Conservation (phyloP, 2,113 vertebrate species). For the Catharus minimus region DNA sequence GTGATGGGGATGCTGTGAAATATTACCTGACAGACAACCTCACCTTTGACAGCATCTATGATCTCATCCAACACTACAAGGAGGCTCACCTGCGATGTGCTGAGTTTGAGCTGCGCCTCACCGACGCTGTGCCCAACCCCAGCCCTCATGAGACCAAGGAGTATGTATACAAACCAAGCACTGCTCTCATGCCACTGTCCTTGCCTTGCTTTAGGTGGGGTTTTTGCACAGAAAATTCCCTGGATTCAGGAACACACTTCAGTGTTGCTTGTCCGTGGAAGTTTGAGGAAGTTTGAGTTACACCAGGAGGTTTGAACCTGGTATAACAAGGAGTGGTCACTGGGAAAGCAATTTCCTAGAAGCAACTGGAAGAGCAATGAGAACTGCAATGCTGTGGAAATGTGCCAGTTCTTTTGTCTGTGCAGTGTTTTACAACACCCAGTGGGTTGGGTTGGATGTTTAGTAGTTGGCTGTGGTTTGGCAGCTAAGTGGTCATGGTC, state of each 20-base stretch:
- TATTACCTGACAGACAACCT: constrained; percentile 92
- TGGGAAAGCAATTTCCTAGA: neutral
- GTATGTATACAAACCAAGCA: constrained; percentile 72
- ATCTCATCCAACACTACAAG: constrained; percentile 91
- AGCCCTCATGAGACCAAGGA: constrained; percentile 84
- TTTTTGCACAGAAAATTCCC: neutral
- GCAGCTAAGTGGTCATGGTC: neutral
- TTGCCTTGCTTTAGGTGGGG: neutral
- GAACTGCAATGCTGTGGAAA: neutral
- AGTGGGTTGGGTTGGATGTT: neutral
- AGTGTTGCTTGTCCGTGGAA: accelerated
- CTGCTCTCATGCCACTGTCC: neutral
- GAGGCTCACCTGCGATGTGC: constrained; percentile 87
- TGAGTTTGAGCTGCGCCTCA: constrained; percentile 92
- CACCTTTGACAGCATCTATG: constrained; percentile 85
- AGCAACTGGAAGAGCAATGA: neutral
- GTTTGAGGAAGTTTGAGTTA: neutral
- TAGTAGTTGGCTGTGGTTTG: neutral
- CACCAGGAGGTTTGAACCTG: neutral
- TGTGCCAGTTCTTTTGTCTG: neutral
- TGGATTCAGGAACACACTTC: neutral
- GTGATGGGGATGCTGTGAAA: constrained; percentile 74
- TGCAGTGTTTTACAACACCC: neutral
- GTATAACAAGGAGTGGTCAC: neutral
- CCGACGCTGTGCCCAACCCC: constrained; percentile 86